Conservation (phyloP, 2,113 vertebrate genomes). For the Pelodiscus sinensis region DNA sequence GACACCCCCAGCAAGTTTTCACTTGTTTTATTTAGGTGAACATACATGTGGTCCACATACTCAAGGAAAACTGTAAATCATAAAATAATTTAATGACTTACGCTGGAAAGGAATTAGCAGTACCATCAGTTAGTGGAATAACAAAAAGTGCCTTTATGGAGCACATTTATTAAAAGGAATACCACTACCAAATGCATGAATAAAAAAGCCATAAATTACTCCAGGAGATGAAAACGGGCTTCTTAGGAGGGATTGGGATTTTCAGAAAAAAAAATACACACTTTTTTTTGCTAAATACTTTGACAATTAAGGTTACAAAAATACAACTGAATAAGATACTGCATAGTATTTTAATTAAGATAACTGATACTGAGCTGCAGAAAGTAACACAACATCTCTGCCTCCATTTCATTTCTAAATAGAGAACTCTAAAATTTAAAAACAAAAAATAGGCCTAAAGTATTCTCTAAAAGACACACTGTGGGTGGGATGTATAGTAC, state of each 20-base stretch:
- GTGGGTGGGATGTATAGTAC: slow-evolving; percentile 73
- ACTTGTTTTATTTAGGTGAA: slow-evolving; percentile 81
- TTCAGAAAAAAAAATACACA: slow-evolving; percentile 29
- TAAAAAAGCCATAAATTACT: slow-evolving; percentile 34
- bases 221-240: slow-evolving; percentile 54
- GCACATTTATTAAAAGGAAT: slow-evolving; percentile 28
- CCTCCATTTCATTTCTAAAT: slow-evolving; percentile 74
- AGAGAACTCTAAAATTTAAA: slow-evolving; percentile 82
- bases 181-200: slow-evolving; percentile 43
- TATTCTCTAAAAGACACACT: slow-evolving; percentile 81
- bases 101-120: slow-evolving; percentile 72
- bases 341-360: slow-evolving; percentile 80
- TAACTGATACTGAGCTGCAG: slow-evolving; percentile 60
- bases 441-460: slow-evolving; percentile 78
- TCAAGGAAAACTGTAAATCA: slow-evolving; percentile 72
- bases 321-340: slow-evolving; percentile 75
- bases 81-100: slow-evolving; percentile 82
- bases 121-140: slow-evolving; percentile 76
- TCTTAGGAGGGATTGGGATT: not conserved
- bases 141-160: slow-evolving; percentile 67
- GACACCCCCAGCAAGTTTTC: slow-evolving; percentile 50
- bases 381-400: slow-evolving; percentile 64
- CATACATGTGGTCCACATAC: slow-evolving; percentile 73
- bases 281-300: slow-evolving; percentile 53
- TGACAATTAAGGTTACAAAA: slow-evolving; percentile 67